These are phyloP conservation scores for Hippasteria phrygiana DNA, from an alignment of 53 echinoderm and acorn worm genomes.

Conservation along the genomic window DNA sequence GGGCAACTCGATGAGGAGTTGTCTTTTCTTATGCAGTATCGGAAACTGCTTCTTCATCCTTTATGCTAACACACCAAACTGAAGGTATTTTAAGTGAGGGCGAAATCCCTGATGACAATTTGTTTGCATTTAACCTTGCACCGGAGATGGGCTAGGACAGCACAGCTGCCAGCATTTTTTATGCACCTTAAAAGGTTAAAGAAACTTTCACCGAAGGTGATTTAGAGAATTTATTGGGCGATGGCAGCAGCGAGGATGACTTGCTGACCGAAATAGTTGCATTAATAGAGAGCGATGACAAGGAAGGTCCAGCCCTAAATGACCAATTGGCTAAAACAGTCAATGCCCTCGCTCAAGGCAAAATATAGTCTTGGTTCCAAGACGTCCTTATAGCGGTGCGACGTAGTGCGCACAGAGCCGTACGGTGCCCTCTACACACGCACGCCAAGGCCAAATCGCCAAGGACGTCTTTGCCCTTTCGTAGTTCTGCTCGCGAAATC, in stretches of 20 bases:
- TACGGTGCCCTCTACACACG: no score
- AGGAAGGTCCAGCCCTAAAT: not conserved
- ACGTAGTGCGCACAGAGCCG: no score
- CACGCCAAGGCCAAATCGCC: no score
- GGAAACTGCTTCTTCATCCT: not conserved
- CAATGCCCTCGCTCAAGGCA: slow-evolving; percentile 5
- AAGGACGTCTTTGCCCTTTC: no score
- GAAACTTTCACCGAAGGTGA: slow-evolving; percentile 10
- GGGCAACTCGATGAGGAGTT: not conserved
- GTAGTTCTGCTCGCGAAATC: no score
- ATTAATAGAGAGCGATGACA: not conserved
- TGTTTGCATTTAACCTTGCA: not conserved
- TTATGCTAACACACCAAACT: no score
- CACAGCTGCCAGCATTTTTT: not conserved
- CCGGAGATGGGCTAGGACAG: not conserved
- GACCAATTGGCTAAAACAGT: slow-evolving; percentile 15
- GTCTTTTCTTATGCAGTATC: not conserved
- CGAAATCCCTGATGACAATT: not conserved
- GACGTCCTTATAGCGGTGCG: no score
- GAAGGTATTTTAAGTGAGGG: not conserved
- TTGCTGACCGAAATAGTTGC: slow-evolving; percentile 4
- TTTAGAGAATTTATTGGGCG: not conserved
- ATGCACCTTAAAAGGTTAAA: not conserved
- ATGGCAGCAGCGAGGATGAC: not conserved
- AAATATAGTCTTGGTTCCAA: no score